Base-by-base conservation (phyloP, 1,140 invertebrate species). In the Drosophila saltans region DNA sequence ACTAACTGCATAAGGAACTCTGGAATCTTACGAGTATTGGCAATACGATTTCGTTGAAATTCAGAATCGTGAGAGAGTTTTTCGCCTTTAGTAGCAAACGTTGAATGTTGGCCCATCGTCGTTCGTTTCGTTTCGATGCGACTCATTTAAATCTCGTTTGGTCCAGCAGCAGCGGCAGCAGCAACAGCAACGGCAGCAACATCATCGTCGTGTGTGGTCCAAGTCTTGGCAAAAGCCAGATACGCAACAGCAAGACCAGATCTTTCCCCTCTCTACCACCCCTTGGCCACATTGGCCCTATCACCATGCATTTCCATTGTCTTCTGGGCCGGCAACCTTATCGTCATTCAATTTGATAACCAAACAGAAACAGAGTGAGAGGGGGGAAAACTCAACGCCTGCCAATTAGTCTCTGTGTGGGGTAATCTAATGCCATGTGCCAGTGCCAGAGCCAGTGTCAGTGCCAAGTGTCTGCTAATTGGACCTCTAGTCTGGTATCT, bases 111-210 rank as follows among this genome's bases (percentile, higher is more conserved):
- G n/a, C 59, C 72, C 63, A 61, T 66, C 66, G 72, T 75, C 45
- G 16, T 45, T 30, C 33, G 33, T 30, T 24, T 11, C 2, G 40
- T 40, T 40, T 41, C 62, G 62, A 48, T 89, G 84, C 84, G 84
- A 90, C 84, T 89, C 84, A 89, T 89, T 89, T 89, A 89, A 89
- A 89, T 89, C 84, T 89, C 84, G 84, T 89, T 89, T 89, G 84
- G 73, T 21, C 21, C 21, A 48, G 45, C 45, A 48, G 45, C 45
- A 16, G 41, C 21, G 24, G 45, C 45, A 48, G 45, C 45, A 16
- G 41, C 40, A 16, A 16, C 11, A 16, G 16, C 43, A 48, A 24
- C 43, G 21, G 43, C 45, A 52, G 45, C 45, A 52, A 74, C 74
- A 81, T 48, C 82, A 81, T 48, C 82, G 65, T 77, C 83, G 83